Base-by-base conservation (phyloP, 2,797 vertebrate genomes). In the Sparus aurata region DNA sequence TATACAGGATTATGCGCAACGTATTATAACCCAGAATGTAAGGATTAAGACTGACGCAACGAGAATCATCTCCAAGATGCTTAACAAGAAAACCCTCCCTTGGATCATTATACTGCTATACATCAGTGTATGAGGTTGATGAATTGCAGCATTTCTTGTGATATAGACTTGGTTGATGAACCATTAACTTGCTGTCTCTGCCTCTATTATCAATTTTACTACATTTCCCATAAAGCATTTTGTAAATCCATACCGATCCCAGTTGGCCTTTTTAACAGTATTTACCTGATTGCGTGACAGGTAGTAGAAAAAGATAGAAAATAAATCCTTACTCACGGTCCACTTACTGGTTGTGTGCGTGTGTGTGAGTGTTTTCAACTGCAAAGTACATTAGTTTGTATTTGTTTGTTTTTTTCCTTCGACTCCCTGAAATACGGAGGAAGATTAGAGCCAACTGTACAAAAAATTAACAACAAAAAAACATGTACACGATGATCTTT, bases 21-120 rank as follows among this genome's bases (percentile, higher is more conserved):
- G 18, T 70, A 73, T 68, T 27, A 71, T 17, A 30, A 5, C 18
- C 49, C 25, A 45, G 45, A 45, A n/a, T 69, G 23, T 38, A 4
- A 22, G 43, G 45, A 76, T 53, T 64, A 66, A 63, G 25, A 58
- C n/a, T 22, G 58, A 79, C 53, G 66, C 22, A 47, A 4, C 62
- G 12, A 53, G 11, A 43, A 64, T 67, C 5, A 54, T 79, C 53
- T 17, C 2, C n/a, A 18, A 60, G 27, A 69, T 18, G 11, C 2
- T 23, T 41, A 23, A 69, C 13, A 38, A 20, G 45, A 25, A 17
- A 69, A 62, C 25, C 16, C 57, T 17, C 18, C n/a, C 25, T 22
- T 1, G 2, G 25, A 25, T 70, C 16, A 13, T 49, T 17, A 53
- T 10, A 41, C 41, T 34, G 30, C 22, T 22, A 10, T 23, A 55